phyloP scores from a whole-genome alignment of 2,888 invertebrate species.

The Troides oblongomaculatus region DNA sequence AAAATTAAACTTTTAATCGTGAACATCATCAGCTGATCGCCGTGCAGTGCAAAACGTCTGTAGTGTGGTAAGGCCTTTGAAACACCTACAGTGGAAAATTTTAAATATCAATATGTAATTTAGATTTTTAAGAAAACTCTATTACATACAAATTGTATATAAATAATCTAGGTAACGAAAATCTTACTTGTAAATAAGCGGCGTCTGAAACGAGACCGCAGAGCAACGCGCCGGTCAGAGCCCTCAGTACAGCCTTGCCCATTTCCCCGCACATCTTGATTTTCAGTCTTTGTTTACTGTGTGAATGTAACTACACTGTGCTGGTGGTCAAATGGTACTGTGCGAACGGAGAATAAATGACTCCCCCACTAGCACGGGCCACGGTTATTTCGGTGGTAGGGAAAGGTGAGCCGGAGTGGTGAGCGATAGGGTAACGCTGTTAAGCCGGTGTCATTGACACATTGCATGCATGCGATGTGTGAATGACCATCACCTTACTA shows the following conservation, averaged over 20 bases:
- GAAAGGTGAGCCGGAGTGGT: conserved; percentile 24
- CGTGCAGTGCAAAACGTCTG: no score
- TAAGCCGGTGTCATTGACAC: conserved; percentile 13
- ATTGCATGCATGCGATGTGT: not conserved
- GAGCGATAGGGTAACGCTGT: conserved; percentile 14
- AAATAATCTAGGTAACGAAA: no score
- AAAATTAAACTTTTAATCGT: no score
- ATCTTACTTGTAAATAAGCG: conserved; percentile 69
- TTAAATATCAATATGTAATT: no score
- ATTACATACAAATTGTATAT: no score
- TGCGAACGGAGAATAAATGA: conserved; percentile 27
- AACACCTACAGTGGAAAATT: no score
- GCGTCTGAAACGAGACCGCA: conserved; percentile 70
- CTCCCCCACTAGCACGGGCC: conserved; percentile 40
- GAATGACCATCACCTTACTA: conserved; percentile 1
- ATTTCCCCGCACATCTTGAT: conserved; percentile 72
- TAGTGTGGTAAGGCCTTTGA: no score
- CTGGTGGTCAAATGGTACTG: conserved; percentile 30
- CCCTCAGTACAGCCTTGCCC: conserved; percentile 73
- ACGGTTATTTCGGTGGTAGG: conserved; percentile 31
- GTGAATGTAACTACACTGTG: conserved; percentile 28
- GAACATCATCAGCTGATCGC: no score
- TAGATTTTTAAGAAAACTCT: no score
- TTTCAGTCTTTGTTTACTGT: conserved; percentile 25
- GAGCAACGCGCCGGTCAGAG: conserved; percentile 69